These are phyloP conservation scores for Prionailurus bengalensis DNA, from an alignment of 2,113 vertebrate genomes.

Conservation along the genomic window DNA sequence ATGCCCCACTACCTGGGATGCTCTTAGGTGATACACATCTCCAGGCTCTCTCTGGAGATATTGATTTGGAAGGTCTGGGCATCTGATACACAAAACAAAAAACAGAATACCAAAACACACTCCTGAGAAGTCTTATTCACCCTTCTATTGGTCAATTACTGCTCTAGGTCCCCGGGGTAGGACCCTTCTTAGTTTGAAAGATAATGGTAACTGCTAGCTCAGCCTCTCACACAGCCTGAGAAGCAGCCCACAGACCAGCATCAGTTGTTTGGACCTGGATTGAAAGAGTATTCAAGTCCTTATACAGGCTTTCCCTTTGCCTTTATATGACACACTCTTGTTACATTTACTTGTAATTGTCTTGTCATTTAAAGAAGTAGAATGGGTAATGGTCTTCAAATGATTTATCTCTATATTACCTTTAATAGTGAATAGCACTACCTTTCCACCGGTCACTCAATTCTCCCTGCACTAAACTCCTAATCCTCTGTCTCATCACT, in stretches of 20 bases:
- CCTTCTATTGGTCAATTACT: background rate
- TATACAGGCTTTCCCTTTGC: background rate
- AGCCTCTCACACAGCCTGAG: background rate
- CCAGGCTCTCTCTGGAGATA: background rate
- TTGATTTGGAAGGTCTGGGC: background rate
- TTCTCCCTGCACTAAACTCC: background rate
- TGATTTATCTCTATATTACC: background rate
- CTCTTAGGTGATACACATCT: background rate
- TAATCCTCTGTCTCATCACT: background rate
- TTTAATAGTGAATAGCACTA: background rate
- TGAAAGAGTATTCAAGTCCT: background rate
- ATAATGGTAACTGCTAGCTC: background rate
- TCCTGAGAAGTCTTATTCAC: background rate
- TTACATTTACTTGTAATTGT: background rate
- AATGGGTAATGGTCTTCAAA: background rate
- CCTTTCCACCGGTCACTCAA: background rate
- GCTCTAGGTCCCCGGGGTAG: background rate
- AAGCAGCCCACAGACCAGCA: background rate
- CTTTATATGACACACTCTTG: background rate
- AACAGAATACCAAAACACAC: background rate
- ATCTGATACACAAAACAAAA: background rate
- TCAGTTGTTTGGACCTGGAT: background rate
- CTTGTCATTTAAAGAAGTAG: background rate
- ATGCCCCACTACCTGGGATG: background rate
- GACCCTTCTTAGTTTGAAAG: background rate